phyloP scores from a whole-genome alignment of 2,797 vertebrate genomes.

The Poliocrania exsul region DNA sequence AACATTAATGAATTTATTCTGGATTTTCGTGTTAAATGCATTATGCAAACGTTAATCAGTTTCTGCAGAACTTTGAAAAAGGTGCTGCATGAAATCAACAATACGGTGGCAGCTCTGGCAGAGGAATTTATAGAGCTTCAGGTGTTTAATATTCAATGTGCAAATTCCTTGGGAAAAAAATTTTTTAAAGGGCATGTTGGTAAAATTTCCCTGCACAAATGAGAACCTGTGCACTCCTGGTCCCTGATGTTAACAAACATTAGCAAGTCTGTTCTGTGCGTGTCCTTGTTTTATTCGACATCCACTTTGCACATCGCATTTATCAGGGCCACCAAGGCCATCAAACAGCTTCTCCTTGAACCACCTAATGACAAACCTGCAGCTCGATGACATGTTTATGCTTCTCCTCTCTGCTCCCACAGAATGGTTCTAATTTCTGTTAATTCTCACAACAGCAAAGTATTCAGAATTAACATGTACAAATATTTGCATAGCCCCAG shows the following conservation, averaged over 20 bases:
- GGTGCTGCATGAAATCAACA: conserved; percentile 57
- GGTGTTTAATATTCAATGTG: conserved; percentile 63
- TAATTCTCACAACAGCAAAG: background rate
- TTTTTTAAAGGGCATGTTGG: conserved; percentile 55
- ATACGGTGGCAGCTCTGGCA: background rate
- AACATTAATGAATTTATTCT: conserved; percentile 65
- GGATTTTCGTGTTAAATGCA: conserved; percentile 61
- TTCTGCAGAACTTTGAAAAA: conserved; percentile 42
- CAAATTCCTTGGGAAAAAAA: background rate
- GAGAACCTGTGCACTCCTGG: background rate
- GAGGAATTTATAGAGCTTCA: background rate
- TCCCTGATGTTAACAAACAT: conserved; percentile 64
- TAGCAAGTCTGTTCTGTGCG: background rate
- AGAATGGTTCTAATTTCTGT: background rate
- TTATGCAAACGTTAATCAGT: conserved; percentile 70
- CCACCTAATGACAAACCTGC: background rate
- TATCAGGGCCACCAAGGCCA: background rate
- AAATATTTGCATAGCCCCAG: background rate
- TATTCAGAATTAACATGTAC: background rate
- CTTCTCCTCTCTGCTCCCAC: background rate
- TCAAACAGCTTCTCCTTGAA: conserved; percentile 23
- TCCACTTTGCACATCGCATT: background rate
- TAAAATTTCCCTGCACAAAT: conserved; percentile 45
- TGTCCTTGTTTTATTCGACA: background rate
- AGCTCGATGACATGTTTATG: background rate